These are phyloP conservation scores for Drosophila tsacasi DNA, from an alignment of 1,140 invertebrate species.

Conservation along the genomic window DNA sequence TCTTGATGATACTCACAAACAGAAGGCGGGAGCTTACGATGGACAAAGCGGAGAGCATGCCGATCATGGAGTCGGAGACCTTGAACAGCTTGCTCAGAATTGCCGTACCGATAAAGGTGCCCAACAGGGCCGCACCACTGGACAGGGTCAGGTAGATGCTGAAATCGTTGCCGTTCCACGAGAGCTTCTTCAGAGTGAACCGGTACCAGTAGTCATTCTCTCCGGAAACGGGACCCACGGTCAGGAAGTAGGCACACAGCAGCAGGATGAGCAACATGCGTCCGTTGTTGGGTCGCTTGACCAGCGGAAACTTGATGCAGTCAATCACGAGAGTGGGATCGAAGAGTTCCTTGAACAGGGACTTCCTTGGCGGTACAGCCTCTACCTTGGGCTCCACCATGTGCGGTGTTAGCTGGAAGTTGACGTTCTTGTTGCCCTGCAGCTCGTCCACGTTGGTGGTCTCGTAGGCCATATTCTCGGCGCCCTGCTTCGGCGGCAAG, in stretches of 20 bases:
- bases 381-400: constrained; percentile 64
- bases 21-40: constrained; percentile 70
- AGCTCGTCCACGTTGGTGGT: constrained; percentile 65
- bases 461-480: constrained; percentile 78
- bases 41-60: constrained; percentile 70
- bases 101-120: constrained; percentile 81
- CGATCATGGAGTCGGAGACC: constrained; percentile 76
- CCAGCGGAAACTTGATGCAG: constrained; percentile 70
- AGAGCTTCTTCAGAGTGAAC: constrained; percentile 74
- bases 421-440: constrained; percentile 71
- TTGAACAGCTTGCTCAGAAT: constrained; percentile 81
- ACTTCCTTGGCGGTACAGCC: constrained; percentile 35
- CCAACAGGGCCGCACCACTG: constrained; percentile 61
- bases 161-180: constrained; percentile 83
- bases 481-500: constrained; percentile 42
- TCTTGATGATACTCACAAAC: constrained; percentile 62
- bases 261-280: constrained; percentile 70
- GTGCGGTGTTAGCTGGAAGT: constrained; percentile 67
- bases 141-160: constrained; percentile 73
- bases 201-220: constrained; percentile 81
- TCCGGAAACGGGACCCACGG: constrained; percentile 69
- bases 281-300: constrained; percentile 75
- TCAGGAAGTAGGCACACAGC: constrained; percentile 74
- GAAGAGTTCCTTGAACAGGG: constrained; percentile 71
- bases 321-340: constrained; percentile 79